Base-by-base conservation (phyloP, 2,797 vertebrate species). In the Nannoperca australis region DNA sequence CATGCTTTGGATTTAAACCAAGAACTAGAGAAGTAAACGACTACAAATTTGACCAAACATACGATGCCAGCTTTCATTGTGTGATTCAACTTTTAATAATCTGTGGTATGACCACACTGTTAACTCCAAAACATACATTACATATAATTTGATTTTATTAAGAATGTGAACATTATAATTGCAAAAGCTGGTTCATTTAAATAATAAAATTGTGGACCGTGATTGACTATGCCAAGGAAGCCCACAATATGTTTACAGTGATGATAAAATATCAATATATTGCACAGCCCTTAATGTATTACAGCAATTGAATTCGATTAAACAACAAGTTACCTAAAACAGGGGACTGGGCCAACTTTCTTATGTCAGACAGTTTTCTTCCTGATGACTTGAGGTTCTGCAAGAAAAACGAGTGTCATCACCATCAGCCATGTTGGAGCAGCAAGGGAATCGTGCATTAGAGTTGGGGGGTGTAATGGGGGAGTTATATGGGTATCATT, bases 311-410 rank as follows among this genome's bases (percentile, higher is more conserved):
- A 20, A 71, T 13, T 11, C 55, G 10, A 27, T 3, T 32, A 0
- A 38, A 56, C 0, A 42, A 17, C 5, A n/a, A 45, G 42, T 91
- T 94, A 95, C 92, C 92, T 89, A 85, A 89, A 65, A 80, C 72
- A 81, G 93, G 65, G 0, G 90, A 75, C 54, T 89, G 86, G 51
- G 82, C 68, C 81, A 95, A 78, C 72, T 78, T 91, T 64, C 92
- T 94, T 7, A 91, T 76, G 17, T 70, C 66, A 76, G 85, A 86
- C 18, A 83, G 69, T 73, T 91, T 94, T 86, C 85, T 93, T 83
- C 85, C 90, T 63, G 89, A 85, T 66, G 92, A 81, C 64, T 73
- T 88, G 38, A 83, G 68, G 30, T 85, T 85, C 96, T 97, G 75
- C 44, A 91, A 90, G 5, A 77, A 58, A 85, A 78, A 70, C 0